These are phyloP conservation scores for Morus bassanus DNA, from an alignment of 2,797 vertebrate genomes.

Conservation along the genomic window DNA sequence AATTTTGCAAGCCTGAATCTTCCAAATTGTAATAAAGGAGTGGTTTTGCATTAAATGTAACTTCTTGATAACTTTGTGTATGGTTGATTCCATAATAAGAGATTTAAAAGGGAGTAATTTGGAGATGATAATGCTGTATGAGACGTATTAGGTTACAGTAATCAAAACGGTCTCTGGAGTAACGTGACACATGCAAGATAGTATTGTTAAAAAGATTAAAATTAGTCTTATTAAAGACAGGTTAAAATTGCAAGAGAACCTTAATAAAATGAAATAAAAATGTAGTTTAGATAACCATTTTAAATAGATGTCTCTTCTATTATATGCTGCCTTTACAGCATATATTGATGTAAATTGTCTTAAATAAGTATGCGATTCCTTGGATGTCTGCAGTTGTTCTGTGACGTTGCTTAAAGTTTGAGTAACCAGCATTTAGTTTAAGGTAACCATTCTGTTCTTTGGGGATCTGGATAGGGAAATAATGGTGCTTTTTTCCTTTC, in stretches of 20 bases:
- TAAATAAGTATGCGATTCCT: not conserved
- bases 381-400: not conserved
- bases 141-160: not conserved
- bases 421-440: not conserved
- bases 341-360: not conserved
- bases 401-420: not conserved
- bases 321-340: not conserved
- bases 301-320: not conserved
- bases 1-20: not conserved
- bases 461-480: not conserved
- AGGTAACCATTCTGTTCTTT: not conserved
- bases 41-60: not conserved
- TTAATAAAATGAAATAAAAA: not conserved
- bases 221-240: conserved; percentile 9
- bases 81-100: not conserved
- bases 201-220: not conserved
- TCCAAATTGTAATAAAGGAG: not conserved
- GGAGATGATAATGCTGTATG: not conserved
- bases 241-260: not conserved
- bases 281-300: not conserved
- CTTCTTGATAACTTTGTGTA: not conserved
- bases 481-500: not conserved
- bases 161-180: not conserved
- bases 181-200: not conserved
- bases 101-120: not conserved